Base-by-base conservation (phyloP, 2,113 vertebrate genomes). In the Lasiurus cinereus region DNA sequence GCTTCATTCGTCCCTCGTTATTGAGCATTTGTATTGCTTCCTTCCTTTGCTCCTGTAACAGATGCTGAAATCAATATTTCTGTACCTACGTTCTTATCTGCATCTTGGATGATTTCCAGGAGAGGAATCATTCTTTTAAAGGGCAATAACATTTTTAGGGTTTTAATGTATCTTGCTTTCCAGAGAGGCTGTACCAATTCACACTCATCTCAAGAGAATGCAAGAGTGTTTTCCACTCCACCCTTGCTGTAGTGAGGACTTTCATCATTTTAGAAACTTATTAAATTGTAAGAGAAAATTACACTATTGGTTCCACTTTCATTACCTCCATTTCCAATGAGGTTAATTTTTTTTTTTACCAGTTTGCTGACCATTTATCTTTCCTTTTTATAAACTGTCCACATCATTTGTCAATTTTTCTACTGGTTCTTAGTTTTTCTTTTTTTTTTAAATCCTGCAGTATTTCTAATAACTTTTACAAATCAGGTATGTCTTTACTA, bases 71-170 rank as follows among this genome's bases (percentile, higher is more conserved):
- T 93, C 48, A 93, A 27, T 88, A 88, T 59, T 72, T 96, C 36
- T 80, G 8, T 85, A 77, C 67, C 56, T 85, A 76, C 48, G 43
- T 87, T 27, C 89, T 93, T 82, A 77, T 84, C 67, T 94, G 31
- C 24, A 84, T 77, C 92, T 94, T 92, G 59, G 29, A 83, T 91
- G 76, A 48, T 90, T 95, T 88, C 72, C 74, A 77, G 64, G 80
- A 92, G n/a, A 80, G 29, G 22, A 93, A 79, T 88, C 77, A 54
- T 39, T 90, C 94, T 94, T 91, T 94, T 43, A 83, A 96, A 87
- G n/a, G 15, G 14, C 19, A 83, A 12, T 70, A 88, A 27, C 27
- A 66, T 90, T 95, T 84, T 95, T 88, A 85, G 29, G 64, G 24
- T 59, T 96, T 93, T 92, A 86, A 69, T 67, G 21, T 78, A 36